Evolutionary conservation across 1,140 invertebrate species (phyloP), one percentile per base, ranked within the genome.

Genomic region (Apis florea): DNA sequence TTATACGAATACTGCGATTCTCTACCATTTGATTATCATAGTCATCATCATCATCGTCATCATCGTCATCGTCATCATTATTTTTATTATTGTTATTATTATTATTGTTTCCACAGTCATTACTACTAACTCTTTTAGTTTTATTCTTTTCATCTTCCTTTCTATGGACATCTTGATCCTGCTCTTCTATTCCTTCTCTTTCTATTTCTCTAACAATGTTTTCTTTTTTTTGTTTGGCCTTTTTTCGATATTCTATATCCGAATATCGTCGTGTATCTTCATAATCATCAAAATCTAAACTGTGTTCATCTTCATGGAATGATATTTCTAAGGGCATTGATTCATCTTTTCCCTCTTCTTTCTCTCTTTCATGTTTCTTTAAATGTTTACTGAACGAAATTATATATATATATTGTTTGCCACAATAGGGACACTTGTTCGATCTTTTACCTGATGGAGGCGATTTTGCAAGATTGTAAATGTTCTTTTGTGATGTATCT

Each of bases 361-460:
- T 85, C 47, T 92, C 91, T 40, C 85, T 90, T 61, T 93, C 92
- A 26, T 93, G 93, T 69, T 92, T 92, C 40, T 92, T 93, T 19
- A 93, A 81, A 70, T 94, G 93, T 71, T 94, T 94, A 53, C 90
- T 93, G 72, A 90, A 94, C 5, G 93, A 93, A 68, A 92, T 93
- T 24, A 94, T 90, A 53, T 94, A 94, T n/a, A 93, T 84, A 83
- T 94, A 94, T 56, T 93, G 92, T 83, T 93, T 94, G 17, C 93
- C 92, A 73, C 93, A 94, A 74, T 94, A 88, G 10, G 93, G 92
- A 82, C 93, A 94, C 71, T 93, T 93, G 67, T 92, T 94, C 3
- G 90, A 79, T 73, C 88, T 88, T 82, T 93, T 94, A n/a, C 93
- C 93, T 6, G 92, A 93, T 26, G 90, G 90, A 6, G 90, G 89